phyloP scores from a whole-genome alignment of 2,888 invertebrate genomes.

The Troides aeacus region DNA sequence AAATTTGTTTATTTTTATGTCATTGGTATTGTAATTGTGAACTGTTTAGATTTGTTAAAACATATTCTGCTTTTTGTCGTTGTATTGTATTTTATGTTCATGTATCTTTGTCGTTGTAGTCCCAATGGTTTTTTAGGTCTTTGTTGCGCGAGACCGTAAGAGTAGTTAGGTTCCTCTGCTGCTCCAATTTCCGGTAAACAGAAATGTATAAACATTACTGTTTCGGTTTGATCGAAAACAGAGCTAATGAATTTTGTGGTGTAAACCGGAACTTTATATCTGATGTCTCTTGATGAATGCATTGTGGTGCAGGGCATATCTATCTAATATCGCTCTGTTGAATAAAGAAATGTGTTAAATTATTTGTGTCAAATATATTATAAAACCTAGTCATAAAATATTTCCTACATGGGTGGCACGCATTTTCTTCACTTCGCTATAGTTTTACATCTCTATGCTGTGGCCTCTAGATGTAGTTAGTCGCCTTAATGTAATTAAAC shows the following conservation, averaged over 20 bases:
- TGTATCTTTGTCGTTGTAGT: constrained; percentile 14
- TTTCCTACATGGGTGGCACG: constrained; percentile 7
- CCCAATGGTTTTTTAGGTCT: neutral
- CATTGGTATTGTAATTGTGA: constrained; percentile 8
- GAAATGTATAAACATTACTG: too few species aligned
- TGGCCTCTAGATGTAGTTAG: constrained; percentile 20
- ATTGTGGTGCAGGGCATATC: too few species aligned
- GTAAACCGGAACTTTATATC: too few species aligned
- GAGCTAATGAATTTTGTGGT: too few species aligned
- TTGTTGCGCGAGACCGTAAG: too few species aligned
- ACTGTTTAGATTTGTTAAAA: constrained; percentile 3
- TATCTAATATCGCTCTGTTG: too few species aligned
- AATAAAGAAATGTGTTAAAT: neutral
- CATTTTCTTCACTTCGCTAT: constrained; percentile 15
- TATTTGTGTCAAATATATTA: constrained; percentile 10
- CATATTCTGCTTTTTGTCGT: constrained; percentile 22
- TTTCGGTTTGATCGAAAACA: too few species aligned
- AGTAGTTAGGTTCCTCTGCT: too few species aligned
- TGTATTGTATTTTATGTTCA: constrained; percentile 9
- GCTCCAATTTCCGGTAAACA: too few species aligned
- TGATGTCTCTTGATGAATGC: too few species aligned
- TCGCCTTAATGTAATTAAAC: constrained; percentile 5
- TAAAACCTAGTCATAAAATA: constrained; percentile 10
- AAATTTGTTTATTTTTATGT: constrained; percentile 3
- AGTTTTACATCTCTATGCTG: constrained; percentile 4